Percentiles rank a stretch among this genome's conserved stretches.
Conservation (phyloP, 2,888 invertebrate species). For the Eucera pruinosa region DNA sequence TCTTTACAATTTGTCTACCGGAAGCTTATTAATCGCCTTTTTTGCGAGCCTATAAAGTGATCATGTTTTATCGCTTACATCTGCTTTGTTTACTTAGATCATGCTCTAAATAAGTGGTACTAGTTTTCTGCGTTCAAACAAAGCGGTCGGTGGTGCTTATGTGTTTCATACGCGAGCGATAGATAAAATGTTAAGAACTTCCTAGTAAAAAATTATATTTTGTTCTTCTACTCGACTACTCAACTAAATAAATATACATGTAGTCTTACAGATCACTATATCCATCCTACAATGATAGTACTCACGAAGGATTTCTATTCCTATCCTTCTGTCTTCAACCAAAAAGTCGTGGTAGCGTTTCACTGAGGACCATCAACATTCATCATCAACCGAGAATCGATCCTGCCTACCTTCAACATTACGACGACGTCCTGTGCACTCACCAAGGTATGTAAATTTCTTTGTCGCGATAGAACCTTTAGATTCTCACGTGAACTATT, state of each 20-base stretch:
- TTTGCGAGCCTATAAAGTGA: too few species aligned
- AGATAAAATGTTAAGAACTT: too few species aligned
- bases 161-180: too few species aligned
- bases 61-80: too few species aligned
- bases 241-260: conserved; percentile 46
- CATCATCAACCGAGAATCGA: conserved; percentile 88
- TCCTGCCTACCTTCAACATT: conserved; percentile 89
- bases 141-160: too few species aligned
- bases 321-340: conserved; percentile 89
- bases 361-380: conserved; percentile 86
- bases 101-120: too few species aligned
- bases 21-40: too few species aligned
- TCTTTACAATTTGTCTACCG: too few species aligned
- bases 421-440: conserved; percentile 88
- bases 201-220: too few species aligned
- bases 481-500: neutral
- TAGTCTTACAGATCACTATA: conserved; percentile 88
- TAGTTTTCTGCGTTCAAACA: too few species aligned
- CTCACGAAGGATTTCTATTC: conserved; percentile 89
- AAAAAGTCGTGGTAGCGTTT: conserved; percentile 89
- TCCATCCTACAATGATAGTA: conserved; percentile 87
- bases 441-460: conserved; percentile 85
- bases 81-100: too few species aligned
- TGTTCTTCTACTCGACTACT: too few species aligned
- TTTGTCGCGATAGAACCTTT: neutral